A percentile compares a stretch with the other conserved stretches of the same genome.
Evolutionary conservation across 2,888 invertebrate genomes (phyloP).

Genomic region (Meiosimyza decipiens): DNA sequence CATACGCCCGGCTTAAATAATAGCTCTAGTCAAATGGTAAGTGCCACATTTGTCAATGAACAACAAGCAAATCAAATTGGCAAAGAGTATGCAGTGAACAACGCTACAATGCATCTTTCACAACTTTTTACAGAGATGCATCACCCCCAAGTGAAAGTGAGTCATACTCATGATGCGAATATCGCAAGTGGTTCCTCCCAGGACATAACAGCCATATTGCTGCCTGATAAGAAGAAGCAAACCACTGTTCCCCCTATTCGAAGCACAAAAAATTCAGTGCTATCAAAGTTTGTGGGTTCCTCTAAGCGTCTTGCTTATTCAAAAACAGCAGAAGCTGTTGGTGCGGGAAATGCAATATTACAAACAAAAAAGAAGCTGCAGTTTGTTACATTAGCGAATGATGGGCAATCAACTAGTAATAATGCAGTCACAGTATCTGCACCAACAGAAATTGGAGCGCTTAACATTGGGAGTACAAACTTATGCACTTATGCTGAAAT

Average conservation of each 20-base stretch:
- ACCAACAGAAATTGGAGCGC: background rate
- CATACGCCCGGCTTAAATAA: conserved; percentile 25
- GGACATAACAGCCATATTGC: no score
- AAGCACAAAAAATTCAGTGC: conserved; percentile 12
- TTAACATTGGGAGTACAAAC: conserved; percentile 1
- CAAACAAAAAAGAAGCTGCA: background rate
- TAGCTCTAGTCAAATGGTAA: background rate
- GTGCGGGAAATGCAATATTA: background rate
- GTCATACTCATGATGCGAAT: background rate
- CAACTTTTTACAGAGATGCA: conserved; percentile 52
- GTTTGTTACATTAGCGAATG: background rate
- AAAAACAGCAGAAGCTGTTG: background rate
- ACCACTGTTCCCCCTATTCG: background rate
- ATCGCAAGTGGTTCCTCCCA: no score
- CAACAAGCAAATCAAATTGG: background rate
- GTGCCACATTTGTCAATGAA: no score
- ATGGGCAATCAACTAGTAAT: background rate
- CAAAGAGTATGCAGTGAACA: conserved; percentile 33
- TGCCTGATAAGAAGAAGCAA: no score
- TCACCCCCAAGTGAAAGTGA: conserved; percentile 26
- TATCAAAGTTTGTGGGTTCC: background rate
- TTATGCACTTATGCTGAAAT: background rate
- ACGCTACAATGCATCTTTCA: conserved; percentile 49
- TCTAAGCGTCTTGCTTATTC: background rate
- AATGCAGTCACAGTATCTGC: conserved; percentile 4